Evolutionary conservation across 2,113 vertebrate species (phyloP).

Genomic region (Cheilinus undulatus): DNA sequence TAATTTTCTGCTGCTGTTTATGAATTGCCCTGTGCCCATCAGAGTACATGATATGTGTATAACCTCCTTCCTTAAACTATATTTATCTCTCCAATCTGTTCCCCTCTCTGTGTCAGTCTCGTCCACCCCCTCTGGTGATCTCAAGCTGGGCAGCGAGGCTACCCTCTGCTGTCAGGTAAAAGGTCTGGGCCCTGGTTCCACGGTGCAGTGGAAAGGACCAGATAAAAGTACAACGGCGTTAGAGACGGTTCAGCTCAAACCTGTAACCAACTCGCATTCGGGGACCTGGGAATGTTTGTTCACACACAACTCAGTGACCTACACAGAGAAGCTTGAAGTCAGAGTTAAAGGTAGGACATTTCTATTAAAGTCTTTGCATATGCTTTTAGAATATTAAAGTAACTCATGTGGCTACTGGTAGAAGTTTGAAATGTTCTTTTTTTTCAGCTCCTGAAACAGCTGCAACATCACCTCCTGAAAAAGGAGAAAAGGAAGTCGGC

Average conservation of each 20-base stretch:
- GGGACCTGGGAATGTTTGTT: slow-evolving; percentile 66
- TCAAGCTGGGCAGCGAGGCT: not conserved
- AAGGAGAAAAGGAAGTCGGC: accelerated
- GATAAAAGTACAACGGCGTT: accelerated
- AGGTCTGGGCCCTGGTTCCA: accelerated
- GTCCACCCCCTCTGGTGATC: not conserved
- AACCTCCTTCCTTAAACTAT: slow-evolving; percentile 19
- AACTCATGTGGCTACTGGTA: not conserved
- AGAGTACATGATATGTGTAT: too few relatives aligned
- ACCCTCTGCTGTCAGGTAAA: slow-evolving; percentile 52
- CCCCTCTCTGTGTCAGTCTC: slow-evolving; percentile 46
- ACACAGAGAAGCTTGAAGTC: not conserved
- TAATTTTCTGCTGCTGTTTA: too few relatives aligned
- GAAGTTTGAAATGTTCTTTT: slow-evolving; percentile 2
- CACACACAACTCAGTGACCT: accelerated
- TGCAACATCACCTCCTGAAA: not conserved
- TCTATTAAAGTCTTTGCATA: too few relatives aligned
- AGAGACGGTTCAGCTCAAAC: not conserved
- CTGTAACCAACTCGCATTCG: not conserved
- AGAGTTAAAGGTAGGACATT: slow-evolving; percentile 56
- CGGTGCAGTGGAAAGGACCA: slow-evolving; percentile 55
- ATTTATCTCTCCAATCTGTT: not conserved
- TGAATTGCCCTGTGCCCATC: too few relatives aligned
- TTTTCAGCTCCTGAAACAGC: not conserved
- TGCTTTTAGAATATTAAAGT: not conserved